Conservation (phyloP, 2,888 invertebrate species). For the Dexiosoma caninum region DNA sequence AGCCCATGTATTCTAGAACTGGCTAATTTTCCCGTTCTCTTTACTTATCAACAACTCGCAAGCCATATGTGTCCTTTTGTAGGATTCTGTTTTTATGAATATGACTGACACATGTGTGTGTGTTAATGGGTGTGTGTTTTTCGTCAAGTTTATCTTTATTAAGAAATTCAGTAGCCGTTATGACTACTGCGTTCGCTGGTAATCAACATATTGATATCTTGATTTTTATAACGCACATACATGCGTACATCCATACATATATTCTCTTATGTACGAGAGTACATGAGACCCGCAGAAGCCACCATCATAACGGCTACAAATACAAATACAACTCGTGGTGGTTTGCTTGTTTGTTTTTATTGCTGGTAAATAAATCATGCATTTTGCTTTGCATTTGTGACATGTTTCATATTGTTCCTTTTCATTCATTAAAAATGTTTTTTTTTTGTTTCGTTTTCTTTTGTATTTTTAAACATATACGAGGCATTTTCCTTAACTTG, state of each 20-base stretch:
- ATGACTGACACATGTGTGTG: not conserved
- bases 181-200: conserved; percentile 57
- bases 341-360: conserved; percentile 9
- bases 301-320: not conserved
- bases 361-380: conserved; percentile 52
- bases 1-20: too few species aligned
- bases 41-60: not conserved
- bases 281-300: not conserved
- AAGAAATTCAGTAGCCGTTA: conserved; percentile 73
- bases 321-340: conserved; percentile 6
- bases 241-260: conserved; percentile 6
- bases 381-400: conserved; percentile 56
- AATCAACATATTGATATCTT: conserved; percentile 62
- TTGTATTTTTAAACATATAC: not conserved
- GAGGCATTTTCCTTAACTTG: not conserved
- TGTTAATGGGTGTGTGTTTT: not conserved
- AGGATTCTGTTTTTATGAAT: conserved; percentile 18
- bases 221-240: conserved; percentile 45
- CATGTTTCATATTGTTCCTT: conserved; percentile 48
- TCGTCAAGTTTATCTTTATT: conserved; percentile 71
- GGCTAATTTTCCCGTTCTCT: not conserved
- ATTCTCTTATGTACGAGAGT: conserved; percentile 18
- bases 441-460: not conserved
- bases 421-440: conserved; percentile 46
- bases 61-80: conserved; percentile 54